phyloP scores from a whole-genome alignment of 2,888 invertebrate genomes.

The Campaea margaritaria region DNA sequence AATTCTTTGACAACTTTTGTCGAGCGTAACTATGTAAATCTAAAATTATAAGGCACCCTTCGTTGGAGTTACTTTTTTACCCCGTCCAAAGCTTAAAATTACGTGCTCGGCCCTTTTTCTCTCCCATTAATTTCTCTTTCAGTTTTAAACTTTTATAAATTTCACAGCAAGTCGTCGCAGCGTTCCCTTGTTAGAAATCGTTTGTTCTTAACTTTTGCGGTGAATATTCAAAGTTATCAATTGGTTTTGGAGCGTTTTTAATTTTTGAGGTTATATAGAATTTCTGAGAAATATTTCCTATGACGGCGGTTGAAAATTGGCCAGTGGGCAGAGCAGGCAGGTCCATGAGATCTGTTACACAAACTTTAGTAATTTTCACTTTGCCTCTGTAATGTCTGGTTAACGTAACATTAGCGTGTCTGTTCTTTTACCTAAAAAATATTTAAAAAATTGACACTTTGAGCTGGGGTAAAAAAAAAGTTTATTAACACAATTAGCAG shows the following conservation, averaged over 20 bases:
- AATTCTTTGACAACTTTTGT: slow-evolving; percentile 2
- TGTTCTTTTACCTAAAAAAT: too few relatives aligned
- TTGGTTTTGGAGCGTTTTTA: slow-evolving; percentile 14
- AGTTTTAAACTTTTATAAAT: slow-evolving; percentile 20
- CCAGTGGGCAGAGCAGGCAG: not conserved
- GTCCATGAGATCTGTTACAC: too few relatives aligned
- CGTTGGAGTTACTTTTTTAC: slow-evolving; percentile 8
- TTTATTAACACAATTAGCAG: too few relatives aligned
- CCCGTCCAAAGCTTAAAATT: slow-evolving; percentile 3
- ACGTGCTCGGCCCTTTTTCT: slow-evolving; percentile 16
- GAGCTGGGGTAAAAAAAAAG: too few relatives aligned
- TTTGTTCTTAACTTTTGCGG: slow-evolving; percentile 37
- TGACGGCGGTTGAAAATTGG: not conserved
- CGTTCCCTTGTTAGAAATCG: slow-evolving; percentile 28
- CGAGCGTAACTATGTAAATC: slow-evolving; percentile 5
- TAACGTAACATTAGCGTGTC: too few relatives aligned
- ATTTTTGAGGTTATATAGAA: slow-evolving; percentile 19
- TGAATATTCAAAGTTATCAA: slow-evolving; percentile 27
- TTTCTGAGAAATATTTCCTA: not conserved
- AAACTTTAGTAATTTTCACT: too few relatives aligned
- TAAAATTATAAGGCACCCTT: slow-evolving; percentile 16
- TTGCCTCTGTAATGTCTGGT: too few relatives aligned
- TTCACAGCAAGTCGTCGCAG: slow-evolving; percentile 1
- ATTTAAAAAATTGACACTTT: too few relatives aligned
- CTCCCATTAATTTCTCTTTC: slow-evolving; percentile 12